Conservation (phyloP, 2,888 invertebrate genomes). For the Ochropleura plecta region DNA sequence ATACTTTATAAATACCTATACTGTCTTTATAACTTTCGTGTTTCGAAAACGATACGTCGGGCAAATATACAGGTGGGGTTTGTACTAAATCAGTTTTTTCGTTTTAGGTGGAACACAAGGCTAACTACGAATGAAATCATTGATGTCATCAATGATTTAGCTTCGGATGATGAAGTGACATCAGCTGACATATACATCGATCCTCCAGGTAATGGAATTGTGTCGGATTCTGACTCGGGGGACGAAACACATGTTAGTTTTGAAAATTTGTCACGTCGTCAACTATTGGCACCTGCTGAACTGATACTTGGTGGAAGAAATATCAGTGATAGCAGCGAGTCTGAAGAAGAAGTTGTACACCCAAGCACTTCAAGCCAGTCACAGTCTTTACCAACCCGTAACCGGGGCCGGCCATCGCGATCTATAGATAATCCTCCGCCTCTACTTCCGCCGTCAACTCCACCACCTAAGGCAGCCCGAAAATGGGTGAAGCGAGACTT, state of each 20-base stretch:
- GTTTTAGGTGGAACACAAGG: neutral
- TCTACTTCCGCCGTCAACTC: neutral
- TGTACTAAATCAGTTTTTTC: neutral
- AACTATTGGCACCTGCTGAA: constrained; percentile 9
- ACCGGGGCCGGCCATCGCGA: neutral
- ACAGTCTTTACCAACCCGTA: neutral
- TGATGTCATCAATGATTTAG: constrained; percentile 8
- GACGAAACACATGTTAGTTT: constrained; percentile 1
- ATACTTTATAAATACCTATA: constrained; percentile 5
- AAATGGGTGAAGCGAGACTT: neutral
- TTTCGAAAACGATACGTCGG: constrained; percentile 18
- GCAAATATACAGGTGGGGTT: neutral
- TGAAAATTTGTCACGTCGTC: constrained; percentile 1
- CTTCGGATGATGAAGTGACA: constrained; percentile 18
- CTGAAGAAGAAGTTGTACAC: constrained; percentile 2
- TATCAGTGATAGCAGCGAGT: constrained; percentile 2
- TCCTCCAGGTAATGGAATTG: constrained; percentile 10
- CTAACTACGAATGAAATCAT: neutral
- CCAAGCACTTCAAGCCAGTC: neutral
- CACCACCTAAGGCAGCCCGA: neutral
- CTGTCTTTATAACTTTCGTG: constrained; percentile 11
- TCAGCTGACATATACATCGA: constrained; percentile 18
- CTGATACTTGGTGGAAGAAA: neutral
- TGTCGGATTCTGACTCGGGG: constrained; percentile 5
- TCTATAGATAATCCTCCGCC: neutral